Conservation (phyloP, 2,113 vertebrate genomes). For the Odontesthes bonariensis region DNA sequence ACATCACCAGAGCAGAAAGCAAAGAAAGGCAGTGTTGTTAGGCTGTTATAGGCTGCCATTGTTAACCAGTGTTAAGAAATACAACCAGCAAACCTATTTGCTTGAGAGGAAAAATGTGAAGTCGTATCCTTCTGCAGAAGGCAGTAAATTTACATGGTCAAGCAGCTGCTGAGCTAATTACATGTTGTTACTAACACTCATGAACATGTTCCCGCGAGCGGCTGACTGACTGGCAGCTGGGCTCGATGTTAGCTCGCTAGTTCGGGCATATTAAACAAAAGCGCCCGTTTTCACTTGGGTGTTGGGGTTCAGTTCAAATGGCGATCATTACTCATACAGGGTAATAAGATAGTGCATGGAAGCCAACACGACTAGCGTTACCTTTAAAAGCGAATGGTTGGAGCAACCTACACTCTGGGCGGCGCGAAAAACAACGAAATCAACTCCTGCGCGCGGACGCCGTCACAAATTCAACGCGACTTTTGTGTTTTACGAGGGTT, state of each 20-base stretch:
- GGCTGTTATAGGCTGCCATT: too few species aligned
- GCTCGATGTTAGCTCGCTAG: neutral
- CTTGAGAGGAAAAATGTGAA: too few species aligned
- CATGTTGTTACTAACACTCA: neutral
- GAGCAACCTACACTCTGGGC: neutral
- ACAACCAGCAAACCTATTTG: too few species aligned
- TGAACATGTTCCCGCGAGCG: too few species aligned
- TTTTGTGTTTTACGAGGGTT: neutral
- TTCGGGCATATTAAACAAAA: neutral
- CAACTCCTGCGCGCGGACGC: neutral
- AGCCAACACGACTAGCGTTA: slow-evolving; percentile 48
- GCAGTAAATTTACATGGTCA: too few species aligned
- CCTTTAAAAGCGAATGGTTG: slow-evolving; percentile 39
- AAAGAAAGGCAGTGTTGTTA: neutral
- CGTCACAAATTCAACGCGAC: neutral
- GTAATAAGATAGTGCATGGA: neutral
- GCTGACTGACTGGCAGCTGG: too few species aligned
- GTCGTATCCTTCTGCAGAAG: neutral
- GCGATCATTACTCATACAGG: neutral
- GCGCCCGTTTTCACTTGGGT: neutral
- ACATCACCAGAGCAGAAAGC: neutral
- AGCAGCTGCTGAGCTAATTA: too few species aligned
- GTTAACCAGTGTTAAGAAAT: too few species aligned
- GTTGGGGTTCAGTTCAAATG: neutral
- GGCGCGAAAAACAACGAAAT: neutral